A percentile compares a stretch with the other conserved stretches of the same genome.
Conservation (phyloP, 2,888 invertebrate genomes). For the Parnassius glacialis region DNA sequence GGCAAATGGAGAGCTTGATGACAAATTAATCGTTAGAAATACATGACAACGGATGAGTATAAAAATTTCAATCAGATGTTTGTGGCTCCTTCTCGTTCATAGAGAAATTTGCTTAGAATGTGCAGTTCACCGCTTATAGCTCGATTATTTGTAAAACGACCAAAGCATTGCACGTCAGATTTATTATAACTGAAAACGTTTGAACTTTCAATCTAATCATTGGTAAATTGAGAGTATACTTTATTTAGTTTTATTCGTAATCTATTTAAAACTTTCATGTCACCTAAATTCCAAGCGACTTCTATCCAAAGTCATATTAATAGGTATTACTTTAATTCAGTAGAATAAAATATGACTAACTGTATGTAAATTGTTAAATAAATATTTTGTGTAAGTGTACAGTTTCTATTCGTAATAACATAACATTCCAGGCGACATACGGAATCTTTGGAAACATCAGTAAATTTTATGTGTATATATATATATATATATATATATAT, state of each 20-base stretch:
- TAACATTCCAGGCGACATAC: too few relatives aligned
- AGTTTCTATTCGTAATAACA: too few relatives aligned
- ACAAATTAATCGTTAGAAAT: slow-evolving; percentile 73
- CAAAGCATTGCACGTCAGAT: slow-evolving; percentile 49
- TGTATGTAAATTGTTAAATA: too few relatives aligned
- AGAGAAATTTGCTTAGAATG: slow-evolving; percentile 61
- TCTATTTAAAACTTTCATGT: too few relatives aligned
- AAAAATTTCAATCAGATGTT: slow-evolving; percentile 53
- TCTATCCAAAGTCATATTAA: too few relatives aligned
- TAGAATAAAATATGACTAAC: too few relatives aligned
- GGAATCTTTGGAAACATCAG: too few relatives aligned
- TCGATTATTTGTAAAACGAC: slow-evolving; percentile 45
- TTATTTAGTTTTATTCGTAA: background rate
- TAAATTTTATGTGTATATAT: too few relatives aligned
- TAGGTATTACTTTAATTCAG: too few relatives aligned
- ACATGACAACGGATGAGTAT: slow-evolving; percentile 53
- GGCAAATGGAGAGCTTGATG: slow-evolving; percentile 62
- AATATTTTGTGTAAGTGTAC: too few relatives aligned
- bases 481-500: too few relatives aligned
- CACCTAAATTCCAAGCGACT: too few relatives aligned
- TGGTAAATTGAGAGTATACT: slow-evolving; percentile 28
- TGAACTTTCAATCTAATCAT: slow-evolving; percentile 57
- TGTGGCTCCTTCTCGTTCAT: slow-evolving; percentile 47
- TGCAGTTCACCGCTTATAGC: slow-evolving; percentile 35
- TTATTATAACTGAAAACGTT: slow-evolving; percentile 62